These are phyloP conservation scores for Pachymerium ferrugineum DNA, from an alignment of 2,888 invertebrate genomes.

Conservation along the genomic window DNA sequence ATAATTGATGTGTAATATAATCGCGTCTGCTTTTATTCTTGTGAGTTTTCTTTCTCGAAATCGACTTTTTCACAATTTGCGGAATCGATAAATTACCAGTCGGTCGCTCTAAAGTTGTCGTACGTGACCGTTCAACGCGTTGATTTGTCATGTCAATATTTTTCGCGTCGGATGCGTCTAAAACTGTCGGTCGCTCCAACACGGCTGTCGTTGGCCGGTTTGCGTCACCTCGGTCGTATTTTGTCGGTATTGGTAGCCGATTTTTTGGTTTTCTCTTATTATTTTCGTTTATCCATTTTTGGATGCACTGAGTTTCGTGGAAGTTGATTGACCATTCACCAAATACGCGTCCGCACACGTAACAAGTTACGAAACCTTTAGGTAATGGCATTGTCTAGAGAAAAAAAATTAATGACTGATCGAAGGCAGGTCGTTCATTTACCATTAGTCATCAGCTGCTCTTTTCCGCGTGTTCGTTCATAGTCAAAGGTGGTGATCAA, in stretches of 20 bases:
- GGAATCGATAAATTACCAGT: constrained; percentile 22
- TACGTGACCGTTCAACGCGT: constrained; percentile 33
- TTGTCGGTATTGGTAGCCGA: constrained; percentile 55
- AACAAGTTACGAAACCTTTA: constrained; percentile 50
- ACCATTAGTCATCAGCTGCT: not conserved
- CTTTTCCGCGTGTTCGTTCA: not conserved
- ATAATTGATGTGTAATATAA: not conserved
- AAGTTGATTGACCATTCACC: constrained; percentile 59
- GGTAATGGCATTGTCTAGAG: constrained; percentile 19
- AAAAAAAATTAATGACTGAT: not conserved
- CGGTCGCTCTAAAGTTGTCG: constrained; percentile 32
- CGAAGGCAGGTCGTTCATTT: not conserved
- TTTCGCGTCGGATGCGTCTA: constrained; percentile 53
- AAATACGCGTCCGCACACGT: constrained; percentile 62
- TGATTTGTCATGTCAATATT: constrained; percentile 53
- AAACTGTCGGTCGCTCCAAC: constrained; percentile 54
- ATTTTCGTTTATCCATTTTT: constrained; percentile 59
- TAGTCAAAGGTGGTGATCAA: not conserved
- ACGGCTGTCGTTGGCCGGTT: constrained; percentile 55
- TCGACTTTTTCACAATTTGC: constrained; percentile 4
- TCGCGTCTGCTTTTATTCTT: not conserved
- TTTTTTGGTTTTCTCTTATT: constrained; percentile 54
- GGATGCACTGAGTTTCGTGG: constrained; percentile 63
- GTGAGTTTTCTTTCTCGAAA: not conserved
- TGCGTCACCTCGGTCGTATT: constrained; percentile 49